phyloP scores from a whole-genome alignment of 2,888 invertebrate genomes.

The Tetanocera ferruginea region DNA sequence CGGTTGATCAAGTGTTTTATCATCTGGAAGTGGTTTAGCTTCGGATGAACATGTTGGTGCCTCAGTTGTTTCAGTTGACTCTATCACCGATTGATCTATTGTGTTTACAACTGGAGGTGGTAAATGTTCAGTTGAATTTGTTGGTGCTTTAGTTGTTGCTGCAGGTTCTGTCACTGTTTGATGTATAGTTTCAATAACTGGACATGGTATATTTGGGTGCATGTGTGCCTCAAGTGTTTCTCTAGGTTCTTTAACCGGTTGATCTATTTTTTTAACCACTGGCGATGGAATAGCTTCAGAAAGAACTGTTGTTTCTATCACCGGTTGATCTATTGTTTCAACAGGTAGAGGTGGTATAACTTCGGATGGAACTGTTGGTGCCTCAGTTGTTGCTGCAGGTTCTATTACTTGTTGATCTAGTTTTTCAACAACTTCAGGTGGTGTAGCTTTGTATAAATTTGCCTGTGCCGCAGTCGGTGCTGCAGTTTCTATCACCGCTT shows the following conservation, averaged over 20 bases:
- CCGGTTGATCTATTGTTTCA: too few species aligned
- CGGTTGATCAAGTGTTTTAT: not conserved
- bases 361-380: not conserved
- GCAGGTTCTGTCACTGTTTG: not conserved
- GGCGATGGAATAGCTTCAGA: not conserved
- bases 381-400: not conserved
- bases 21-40: not conserved
- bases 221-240: too few species aligned
- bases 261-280: too few species aligned
- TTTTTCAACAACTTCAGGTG: not conserved
- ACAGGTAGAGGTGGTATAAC: not conserved
- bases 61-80: not conserved
- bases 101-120: too few species aligned
- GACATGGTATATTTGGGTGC: too few species aligned
- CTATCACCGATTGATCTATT: too few species aligned
- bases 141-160: too few species aligned
- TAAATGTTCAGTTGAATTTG: too few species aligned
- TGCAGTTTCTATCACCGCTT: too few species aligned
- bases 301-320: not conserved
- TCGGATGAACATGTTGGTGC: not conserved
- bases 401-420: not conserved
- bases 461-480: not conserved
- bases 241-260: too few species aligned
- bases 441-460: not conserved
- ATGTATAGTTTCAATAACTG: not conserved